These are phyloP conservation scores for Apeira syringaria DNA, from an alignment of 2,888 invertebrate species.

Conservation along the genomic window DNA sequence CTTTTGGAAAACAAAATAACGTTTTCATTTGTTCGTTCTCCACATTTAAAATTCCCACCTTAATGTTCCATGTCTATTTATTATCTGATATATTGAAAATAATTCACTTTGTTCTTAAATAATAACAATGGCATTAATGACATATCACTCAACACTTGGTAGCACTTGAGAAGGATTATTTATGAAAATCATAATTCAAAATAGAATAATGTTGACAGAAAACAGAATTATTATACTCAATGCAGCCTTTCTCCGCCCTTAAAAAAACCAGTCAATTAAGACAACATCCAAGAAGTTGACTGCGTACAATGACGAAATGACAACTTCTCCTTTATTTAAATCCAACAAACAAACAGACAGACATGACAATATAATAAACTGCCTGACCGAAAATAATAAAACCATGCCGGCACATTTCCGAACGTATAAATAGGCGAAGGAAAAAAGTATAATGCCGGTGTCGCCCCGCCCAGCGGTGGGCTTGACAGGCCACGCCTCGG, in stretches of 20 bases:
- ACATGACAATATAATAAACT: slow-evolving; percentile 76
- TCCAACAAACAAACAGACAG: slow-evolving; percentile 58
- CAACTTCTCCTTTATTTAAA: slow-evolving; percentile 58
- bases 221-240: slow-evolving; percentile 1
- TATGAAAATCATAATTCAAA: neutral
- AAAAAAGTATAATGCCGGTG: slow-evolving; percentile 42
- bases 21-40: too few relatives aligned
- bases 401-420: slow-evolving; percentile 41
- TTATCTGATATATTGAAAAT: too few relatives aligned
- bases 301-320: slow-evolving; percentile 54
- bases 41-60: too few relatives aligned
- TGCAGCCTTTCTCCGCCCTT: slow-evolving; percentile 1
- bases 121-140: too few relatives aligned
- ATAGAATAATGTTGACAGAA: neutral
- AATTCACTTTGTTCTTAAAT: too few relatives aligned
- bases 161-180: neutral
- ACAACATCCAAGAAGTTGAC: slow-evolving; percentile 43
- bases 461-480: slow-evolving; percentile 54
- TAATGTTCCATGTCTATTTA: too few relatives aligned
- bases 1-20: too few relatives aligned
- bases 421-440: slow-evolving; percentile 56
- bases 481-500: slow-evolving; percentile 53
- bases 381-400: slow-evolving; percentile 59
- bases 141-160: too few relatives aligned
- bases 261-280: slow-evolving; percentile 48